phyloP scores from a whole-genome alignment of 2,113 vertebrate species.

The Mesitornis unicolor region DNA sequence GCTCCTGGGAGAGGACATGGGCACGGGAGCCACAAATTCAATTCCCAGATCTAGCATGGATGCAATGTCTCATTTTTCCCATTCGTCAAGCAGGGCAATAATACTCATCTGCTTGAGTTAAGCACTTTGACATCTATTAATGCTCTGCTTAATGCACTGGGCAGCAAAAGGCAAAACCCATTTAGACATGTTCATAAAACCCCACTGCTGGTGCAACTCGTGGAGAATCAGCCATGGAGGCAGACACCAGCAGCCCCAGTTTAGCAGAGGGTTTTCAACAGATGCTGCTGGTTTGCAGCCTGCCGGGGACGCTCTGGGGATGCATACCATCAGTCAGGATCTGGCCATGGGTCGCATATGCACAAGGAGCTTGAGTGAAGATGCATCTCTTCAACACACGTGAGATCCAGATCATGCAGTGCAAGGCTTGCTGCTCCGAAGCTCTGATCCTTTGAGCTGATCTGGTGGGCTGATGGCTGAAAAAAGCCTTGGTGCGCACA shows the following conservation, averaged over 20 bases:
- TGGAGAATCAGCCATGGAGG: not conserved
- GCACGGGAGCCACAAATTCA: fast-evolving
- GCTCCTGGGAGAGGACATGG: not conserved
- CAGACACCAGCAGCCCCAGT: fast-evolving
- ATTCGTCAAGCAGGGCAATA: fast-evolving
- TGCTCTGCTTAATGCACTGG: not conserved
- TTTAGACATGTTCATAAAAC: fast-evolving
- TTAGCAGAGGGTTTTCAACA: not conserved
- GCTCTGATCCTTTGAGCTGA: not conserved
- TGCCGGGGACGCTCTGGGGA: fast-evolving
- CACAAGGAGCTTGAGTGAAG: fast-evolving
- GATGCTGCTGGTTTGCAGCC: fast-evolving
- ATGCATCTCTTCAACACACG: fast-evolving
- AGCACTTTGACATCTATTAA: not conserved
- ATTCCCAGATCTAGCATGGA: fast-evolving
- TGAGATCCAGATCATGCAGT: fast-evolving
- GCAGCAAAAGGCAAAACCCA: not conserved
- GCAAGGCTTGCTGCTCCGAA: not conserved
- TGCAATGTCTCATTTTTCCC: not conserved
- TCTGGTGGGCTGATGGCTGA: not conserved
- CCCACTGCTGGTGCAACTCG: fast-evolving
- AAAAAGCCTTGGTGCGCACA: not conserved
- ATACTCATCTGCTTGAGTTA: not conserved
- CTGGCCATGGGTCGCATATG: fast-evolving
- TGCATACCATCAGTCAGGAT: not conserved